Percentiles rank a stretch among this genome's conserved stretches.
Conservation (phyloP, 2,113 vertebrate genomes). For the Dromiciops gliroides region DNA sequence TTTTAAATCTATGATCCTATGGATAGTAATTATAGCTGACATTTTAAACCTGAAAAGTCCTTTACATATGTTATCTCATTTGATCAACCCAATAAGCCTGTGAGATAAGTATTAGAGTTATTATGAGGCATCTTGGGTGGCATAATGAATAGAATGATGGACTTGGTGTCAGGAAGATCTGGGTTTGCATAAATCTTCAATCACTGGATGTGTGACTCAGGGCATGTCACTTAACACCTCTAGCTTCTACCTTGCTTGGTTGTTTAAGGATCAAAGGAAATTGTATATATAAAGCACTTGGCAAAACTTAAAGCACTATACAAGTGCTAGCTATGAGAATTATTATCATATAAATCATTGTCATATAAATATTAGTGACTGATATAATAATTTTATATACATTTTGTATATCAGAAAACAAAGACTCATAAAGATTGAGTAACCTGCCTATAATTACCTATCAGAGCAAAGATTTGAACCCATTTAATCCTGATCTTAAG, state of each 20-base stretch:
- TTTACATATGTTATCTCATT: not conserved
- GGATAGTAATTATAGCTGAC: not conserved
- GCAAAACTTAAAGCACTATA: not conserved
- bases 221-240: not conserved
- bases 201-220: not conserved
- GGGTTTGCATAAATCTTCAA: not conserved
- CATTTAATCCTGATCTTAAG: not conserved
- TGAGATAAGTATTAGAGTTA: not conserved
- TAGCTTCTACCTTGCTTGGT: not conserved
- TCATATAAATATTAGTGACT: not conserved
- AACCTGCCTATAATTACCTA: too few species aligned
- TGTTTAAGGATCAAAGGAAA: slow-evolving; percentile 18
- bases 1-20: not conserved
- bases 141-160: not conserved
- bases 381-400: slow-evolving; percentile 31
- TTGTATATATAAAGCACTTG: not conserved
- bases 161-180: not conserved
- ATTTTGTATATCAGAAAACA: not conserved
- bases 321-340: not conserved
- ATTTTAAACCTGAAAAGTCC: not conserved
- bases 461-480: not conserved
- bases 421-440: not conserved
- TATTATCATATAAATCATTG: too few species aligned
- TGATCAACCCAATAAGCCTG: not conserved
- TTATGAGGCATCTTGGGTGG: not conserved